Evolutionary conservation across 1,140 invertebrate genomes (phyloP), one percentile per base, ranked within the genome.

Genomic region (Vollenhovia emeryi): DNA sequence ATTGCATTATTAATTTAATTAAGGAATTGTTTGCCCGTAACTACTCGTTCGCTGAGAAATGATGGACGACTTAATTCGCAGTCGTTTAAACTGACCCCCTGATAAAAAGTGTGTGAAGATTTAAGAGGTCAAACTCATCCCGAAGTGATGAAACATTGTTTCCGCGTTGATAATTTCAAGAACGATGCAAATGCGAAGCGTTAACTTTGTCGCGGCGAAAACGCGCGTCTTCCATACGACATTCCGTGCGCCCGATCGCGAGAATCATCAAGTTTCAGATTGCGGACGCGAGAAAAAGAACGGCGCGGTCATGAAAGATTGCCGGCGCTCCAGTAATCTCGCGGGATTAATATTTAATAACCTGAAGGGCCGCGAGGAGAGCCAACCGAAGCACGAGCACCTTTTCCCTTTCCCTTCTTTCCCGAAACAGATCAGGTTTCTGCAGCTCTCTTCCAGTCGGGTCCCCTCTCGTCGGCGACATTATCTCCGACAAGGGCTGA

Each of bases 281-380:
- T 92, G 90, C 91, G 85, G 87, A 87, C 86, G 89, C 87, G 87
- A 87, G 89, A 91, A 91, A 91, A 68, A 82, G 86, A 84, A 84
- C 64, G 48, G 24, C 45, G 69, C 78, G 69, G 86, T 86, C 92
- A 78, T 87, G 91, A 90, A 92, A 93, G 91, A 93, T 93, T 93
- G 90, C 92, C 75, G 85, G 85, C 89, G 89, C 87, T 88, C 91
- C 89, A 92, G 93, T 94, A 94, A 95, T 94, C 94, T 94, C 91
- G 93, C 89, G 84, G 93, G 93, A 95, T 95, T 95, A 95, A 94
- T 94, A 94, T 93, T 94, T 94, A 94, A 95, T 94, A 94, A 94
- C 91, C 89, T 79, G 87, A 88, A 89, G 85, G 91, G 76, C 76
- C 75, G 66, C 74, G 48, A 86, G 85, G 73, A 76, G 79, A 76